Percentiles rank a stretch among this genome's conserved stretches.
phyloP scores from a whole-genome alignment of 92 coral and sea anemone genomes.

The Phenganax marumi region DNA sequence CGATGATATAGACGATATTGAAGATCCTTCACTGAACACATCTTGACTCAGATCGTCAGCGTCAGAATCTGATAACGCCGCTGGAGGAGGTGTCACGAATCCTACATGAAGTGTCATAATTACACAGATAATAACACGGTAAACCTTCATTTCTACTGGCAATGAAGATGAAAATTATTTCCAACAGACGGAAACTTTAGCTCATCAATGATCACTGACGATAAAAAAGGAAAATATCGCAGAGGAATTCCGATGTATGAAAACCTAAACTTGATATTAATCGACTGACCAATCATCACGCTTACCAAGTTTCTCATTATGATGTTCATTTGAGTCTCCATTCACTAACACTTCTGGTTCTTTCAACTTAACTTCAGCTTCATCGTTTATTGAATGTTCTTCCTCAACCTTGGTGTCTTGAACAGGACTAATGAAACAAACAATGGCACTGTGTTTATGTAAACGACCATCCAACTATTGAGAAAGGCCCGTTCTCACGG shows the following conservation, averaged over 20 bases:
- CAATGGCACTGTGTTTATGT: not conserved
- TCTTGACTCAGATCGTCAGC: conserved; percentile 54
- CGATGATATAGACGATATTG: conserved; percentile 66
- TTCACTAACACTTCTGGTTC: conserved; percentile 26
- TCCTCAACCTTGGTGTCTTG: conserved; percentile 42
- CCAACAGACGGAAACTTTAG: not conserved
- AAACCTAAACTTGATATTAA: not conserved
- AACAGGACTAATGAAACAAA: not conserved
- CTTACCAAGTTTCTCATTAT: conserved; percentile 28
- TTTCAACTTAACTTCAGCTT: conserved; percentile 23
- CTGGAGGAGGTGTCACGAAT: conserved; percentile 70
- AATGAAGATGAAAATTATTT: not conserved
- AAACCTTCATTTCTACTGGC: no score
- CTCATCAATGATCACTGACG: not conserved
- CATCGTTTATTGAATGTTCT: conserved; percentile 22
- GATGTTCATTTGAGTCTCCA: conserved; percentile 14
- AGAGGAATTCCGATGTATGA: not conserved
- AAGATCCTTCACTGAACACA: conserved; percentile 71
- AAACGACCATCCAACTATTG: no score
- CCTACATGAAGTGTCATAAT: not conserved
- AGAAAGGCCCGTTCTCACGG: no score
- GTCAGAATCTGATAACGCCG: conserved; percentile 57
- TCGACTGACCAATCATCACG: not conserved
- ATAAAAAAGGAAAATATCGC: not conserved
- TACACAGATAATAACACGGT: no score